Percentiles rank a stretch among this genome's conserved stretches.
Evolutionary conservation across 2,888 invertebrate species (phyloP).

Genomic region (Cecidostiba fungosa): DNA sequence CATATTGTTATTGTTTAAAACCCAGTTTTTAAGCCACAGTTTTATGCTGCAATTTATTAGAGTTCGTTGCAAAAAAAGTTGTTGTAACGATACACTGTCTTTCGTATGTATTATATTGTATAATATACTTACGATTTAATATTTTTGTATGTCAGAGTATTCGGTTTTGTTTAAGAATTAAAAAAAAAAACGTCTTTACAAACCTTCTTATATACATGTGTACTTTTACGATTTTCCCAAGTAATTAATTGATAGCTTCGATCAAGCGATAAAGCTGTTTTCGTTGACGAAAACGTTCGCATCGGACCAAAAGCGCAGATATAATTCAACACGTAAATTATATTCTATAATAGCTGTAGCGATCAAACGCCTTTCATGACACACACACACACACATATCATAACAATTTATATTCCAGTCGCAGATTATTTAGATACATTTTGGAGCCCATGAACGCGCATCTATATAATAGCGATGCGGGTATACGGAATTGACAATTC

Average conservation of each 20-base stretch:
- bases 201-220: not conserved
- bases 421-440: too few species aligned
- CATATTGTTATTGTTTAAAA: too few species aligned
- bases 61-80: not conserved
- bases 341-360: slow-evolving; percentile 32
- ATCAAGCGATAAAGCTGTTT: slow-evolving; percentile 41
- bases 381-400: not conserved
- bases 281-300: slow-evolving; percentile 53
- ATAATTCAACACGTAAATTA: slow-evolving; percentile 35
- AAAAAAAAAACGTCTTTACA: not conserved
- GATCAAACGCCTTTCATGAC: slow-evolving; percentile 41
- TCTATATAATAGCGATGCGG: too few species aligned
- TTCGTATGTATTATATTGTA: not conserved
- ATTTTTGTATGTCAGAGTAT: not conserved
- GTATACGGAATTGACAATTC: too few species aligned
- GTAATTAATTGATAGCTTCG: slow-evolving; percentile 22
- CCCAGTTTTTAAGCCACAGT: not conserved
- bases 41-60: not conserved
- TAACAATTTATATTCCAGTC: too few species aligned
- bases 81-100: not conserved
- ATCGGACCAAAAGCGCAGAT: slow-evolving; percentile 49
- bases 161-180: not conserved
- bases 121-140: not conserved
- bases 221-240: slow-evolving; percentile 16
- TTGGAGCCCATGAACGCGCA: too few species aligned